Evolutionary conservation across 2,888 invertebrate species (phyloP).

Genomic region (Panzeria rudis): DNA sequence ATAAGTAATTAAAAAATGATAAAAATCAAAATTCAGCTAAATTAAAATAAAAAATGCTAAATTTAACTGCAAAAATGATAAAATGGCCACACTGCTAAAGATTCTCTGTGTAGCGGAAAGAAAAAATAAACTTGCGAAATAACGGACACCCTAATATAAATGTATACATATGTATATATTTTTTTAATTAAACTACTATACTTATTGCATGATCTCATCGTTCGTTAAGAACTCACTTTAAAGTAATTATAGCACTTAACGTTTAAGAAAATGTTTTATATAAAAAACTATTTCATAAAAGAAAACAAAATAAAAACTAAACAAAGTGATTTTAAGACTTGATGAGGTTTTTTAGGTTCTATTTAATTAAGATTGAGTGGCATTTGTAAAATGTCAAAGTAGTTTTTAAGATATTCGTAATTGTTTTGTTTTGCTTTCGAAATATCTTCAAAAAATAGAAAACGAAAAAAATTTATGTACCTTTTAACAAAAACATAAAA

Average conservation of each 20-base stretch:
- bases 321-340: conserved; percentile 50
- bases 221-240: conserved; percentile 67
- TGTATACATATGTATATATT: neutral
- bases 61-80: no score
- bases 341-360: conserved; percentile 66
- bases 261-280: conserved; percentile 49
- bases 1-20: no score
- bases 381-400: conserved; percentile 71
- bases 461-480: conserved; percentile 8
- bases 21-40: no score
- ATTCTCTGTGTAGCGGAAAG: no score
- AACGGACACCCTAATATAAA: neutral
- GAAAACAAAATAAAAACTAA: conserved; percentile 33
- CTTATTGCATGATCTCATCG: conserved; percentile 68
- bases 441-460: conserved; percentile 14
- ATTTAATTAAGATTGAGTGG: conserved; percentile 71
- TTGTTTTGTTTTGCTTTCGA: conserved; percentile 67
- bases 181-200: conserved; percentile 68
- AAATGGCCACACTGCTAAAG: no score
- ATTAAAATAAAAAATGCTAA: no score
- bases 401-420: conserved; percentile 62
- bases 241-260: conserved; percentile 71
- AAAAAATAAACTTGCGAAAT: no score
- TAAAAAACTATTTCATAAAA: conserved; percentile 41
- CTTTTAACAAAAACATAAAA: neutral